phyloP scores from a whole-genome alignment of 1,140 invertebrate genomes.

The Reticulitermes speratus region DNA sequence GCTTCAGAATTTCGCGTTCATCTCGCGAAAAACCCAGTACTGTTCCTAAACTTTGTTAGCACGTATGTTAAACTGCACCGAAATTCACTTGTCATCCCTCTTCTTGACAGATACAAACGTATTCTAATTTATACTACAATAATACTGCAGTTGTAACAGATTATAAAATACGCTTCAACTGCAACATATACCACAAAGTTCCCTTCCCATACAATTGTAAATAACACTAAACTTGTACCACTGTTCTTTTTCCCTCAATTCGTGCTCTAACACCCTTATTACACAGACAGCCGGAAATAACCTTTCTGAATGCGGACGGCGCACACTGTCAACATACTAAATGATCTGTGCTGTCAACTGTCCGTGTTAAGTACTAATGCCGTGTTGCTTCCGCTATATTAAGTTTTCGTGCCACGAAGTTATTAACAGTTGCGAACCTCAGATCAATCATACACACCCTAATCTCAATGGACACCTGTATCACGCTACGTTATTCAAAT shows the following conservation, averaged over 20 bases:
- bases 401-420: neutral
- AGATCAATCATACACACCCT: neutral
- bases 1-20: too few species aligned
- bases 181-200: neutral
- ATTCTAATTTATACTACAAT: neutral
- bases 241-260: too few species aligned
- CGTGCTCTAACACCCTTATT: neutral
- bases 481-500: neutral
- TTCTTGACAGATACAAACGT: neutral
- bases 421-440: neutral
- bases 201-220: neutral
- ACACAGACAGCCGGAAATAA: neutral
- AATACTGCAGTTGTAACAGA: neutral
- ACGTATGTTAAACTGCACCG: neutral
- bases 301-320: too few species aligned
- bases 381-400: neutral
- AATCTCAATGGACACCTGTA: neutral
- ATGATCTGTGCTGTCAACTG: too few species aligned
- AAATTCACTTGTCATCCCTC: neutral
- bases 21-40: neutral
- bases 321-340: too few species aligned
- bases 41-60: neutral
- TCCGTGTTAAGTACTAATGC: too few species aligned
- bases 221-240: too few species aligned
- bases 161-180: neutral